Base-by-base conservation (phyloP, 2,888 invertebrate species). In the Adelphocoris suturalis region DNA sequence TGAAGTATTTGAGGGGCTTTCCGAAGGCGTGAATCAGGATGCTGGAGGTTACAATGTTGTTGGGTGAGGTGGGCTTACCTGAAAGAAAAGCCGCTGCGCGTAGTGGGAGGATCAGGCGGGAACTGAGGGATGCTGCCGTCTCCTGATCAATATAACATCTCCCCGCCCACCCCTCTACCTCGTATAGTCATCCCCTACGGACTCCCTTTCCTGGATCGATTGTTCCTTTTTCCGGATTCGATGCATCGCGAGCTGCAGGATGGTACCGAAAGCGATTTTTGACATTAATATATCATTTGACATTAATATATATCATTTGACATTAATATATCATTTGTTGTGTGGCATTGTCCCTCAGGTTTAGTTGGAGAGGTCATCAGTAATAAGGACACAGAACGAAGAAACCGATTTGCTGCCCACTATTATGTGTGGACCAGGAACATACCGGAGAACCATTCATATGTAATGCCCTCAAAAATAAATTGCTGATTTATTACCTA, bases 81-180 rank as follows among this genome's bases (percentile, higher is more conserved):
- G 88, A 88, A 88, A 88, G 88, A 88, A 88, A 88, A 27, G 27
- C 88, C 78, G 78, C 88, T 88, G 55, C 76, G 78, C 80, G 88
- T 78, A 48, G 78, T 37, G 78, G 23, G 78, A 48, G 88, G 88
- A 78, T 88, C 88, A 88, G 88, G 88, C 88, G 88, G 88, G 88
- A 88, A 88, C 88, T 78, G 88, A 88, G 88, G 88, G 88, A 88
- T 88, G 88, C 88, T 88, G 88, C 88, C 88, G 47, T 78, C 88
- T 88, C 52, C 78, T 88, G 88, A 88, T 88, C 88, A 88, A 88
- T 88, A 88, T 88, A 88, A 76, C 88, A 88, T 78, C 88, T 55
- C 88, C 88, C 76, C 28, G 52, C 11, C 78, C 61, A 14, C 87
- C 75, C 78, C 76, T 61, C 27, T 27, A 37, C 37, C n/a, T 37